A percentile compares a stretch with the other conserved stretches of the same genome.
Conservation (phyloP, 1,140 invertebrate genomes). For the Lepidurus couesii region DNA sequence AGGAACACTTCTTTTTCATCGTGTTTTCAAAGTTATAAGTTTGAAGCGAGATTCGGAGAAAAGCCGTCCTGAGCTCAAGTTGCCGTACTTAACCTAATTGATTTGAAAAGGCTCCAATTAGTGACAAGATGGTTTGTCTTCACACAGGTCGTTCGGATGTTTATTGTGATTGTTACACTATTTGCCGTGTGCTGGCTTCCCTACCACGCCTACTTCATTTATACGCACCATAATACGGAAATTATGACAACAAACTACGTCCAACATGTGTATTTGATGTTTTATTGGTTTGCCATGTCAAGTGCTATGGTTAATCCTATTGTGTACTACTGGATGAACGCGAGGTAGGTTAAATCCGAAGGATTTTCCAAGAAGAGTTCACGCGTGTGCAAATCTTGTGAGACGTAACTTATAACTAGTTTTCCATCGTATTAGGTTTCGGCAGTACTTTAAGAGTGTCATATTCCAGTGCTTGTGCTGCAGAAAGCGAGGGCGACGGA, state of each 20-base stretch:
- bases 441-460: slow-evolving; percentile 51
- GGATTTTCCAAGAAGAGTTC: too few species aligned
- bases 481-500: neutral
- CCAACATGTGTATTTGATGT: slow-evolving; percentile 66
- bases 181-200: slow-evolving; percentile 86
- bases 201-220: slow-evolving; percentile 81
- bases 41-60: too few species aligned
- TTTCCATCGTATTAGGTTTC: slow-evolving; percentile 45
- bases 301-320: slow-evolving; percentile 88
- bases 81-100: too few species aligned
- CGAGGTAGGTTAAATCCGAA: slow-evolving; percentile 49
- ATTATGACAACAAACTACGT: slow-evolving; percentile 65
- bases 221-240: slow-evolving; percentile 66
- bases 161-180: slow-evolving; percentile 71
- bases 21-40: too few species aligned
- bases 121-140: slow-evolving; percentile 31
- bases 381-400: neutral
- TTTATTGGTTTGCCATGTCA: slow-evolving; percentile 89
- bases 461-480: slow-evolving; percentile 48
- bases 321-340: slow-evolving; percentile 90
- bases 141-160: slow-evolving; percentile 75
- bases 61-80: too few species aligned
- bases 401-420: neutral
- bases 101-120: neutral
- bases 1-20: too few species aligned